Evolutionary conservation across 2,797 vertebrate species (phyloP).

Genomic region (Distichodus sexfasciatus): DNA sequence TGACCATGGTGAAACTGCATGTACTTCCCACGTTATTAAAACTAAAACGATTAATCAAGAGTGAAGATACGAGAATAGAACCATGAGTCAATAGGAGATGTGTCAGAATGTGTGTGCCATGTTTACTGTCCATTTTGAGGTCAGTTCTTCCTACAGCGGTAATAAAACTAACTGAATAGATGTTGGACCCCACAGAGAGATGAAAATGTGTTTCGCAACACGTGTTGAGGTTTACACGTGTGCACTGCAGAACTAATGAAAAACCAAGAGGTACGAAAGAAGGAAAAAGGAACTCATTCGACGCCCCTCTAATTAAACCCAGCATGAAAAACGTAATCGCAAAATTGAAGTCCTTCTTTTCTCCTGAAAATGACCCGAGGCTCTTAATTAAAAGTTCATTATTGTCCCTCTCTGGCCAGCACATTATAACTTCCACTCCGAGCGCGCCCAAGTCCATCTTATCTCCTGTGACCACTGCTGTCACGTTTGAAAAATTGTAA

Average conservation of each 20-base stretch:
- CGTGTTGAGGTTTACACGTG: no score
- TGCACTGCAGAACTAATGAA: no score
- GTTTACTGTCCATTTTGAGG: neutral
- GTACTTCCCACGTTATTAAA: no score
- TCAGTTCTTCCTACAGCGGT: no score
- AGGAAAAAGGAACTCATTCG: conserved; percentile 11
- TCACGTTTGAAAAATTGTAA: neutral
- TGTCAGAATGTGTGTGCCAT: neutral
- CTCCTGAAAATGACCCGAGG: conserved; percentile 21
- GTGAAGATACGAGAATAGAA: neutral
- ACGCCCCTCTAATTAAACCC: conserved; percentile 5
- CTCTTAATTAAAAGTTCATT: conserved; percentile 37
- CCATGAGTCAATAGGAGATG: neutral
- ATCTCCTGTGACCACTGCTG: neutral
- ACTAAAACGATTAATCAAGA: conserved; percentile 1
- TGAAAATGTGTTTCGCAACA: no score
- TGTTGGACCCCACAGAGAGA: no score
- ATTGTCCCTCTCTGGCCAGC: conserved; percentile 21
- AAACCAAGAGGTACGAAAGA: no score
- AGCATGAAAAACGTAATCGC: conserved; percentile 30
- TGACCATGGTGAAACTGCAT: no score
- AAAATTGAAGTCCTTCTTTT: conserved; percentile 20
- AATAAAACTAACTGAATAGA: no score
- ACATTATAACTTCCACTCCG: conserved; percentile 13
- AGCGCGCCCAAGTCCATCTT: conserved; percentile 3